A percentile compares a stretch with the other conserved stretches of the same genome.
Evolutionary conservation across 2,797 vertebrate species (phyloP).

Genomic region (Falco novaeseelandiae): DNA sequence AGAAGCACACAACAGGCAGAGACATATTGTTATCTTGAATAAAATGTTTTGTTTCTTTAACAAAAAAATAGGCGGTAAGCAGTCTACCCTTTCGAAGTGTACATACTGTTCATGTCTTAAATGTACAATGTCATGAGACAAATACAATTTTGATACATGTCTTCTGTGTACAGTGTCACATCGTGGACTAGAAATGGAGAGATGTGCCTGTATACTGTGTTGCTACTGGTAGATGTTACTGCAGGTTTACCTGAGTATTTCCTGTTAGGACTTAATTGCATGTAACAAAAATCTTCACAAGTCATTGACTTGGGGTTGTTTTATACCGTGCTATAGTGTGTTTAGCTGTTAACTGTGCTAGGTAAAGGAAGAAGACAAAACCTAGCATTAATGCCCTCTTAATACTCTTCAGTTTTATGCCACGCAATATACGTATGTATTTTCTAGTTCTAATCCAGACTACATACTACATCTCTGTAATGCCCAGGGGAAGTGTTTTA

Average conservation of each 20-base stretch:
- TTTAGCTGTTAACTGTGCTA: not conserved
- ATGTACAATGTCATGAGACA: not conserved
- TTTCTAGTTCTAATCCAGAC: not conserved
- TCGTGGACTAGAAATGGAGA: not conserved
- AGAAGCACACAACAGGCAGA: not conserved
- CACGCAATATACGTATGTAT: not conserved
- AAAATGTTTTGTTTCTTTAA: not conserved
- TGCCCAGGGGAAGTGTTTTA: not conserved
- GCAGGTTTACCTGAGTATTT: not conserved
- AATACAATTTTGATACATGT: not conserved
- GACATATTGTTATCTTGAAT: not conserved
- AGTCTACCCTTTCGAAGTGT: not conserved
- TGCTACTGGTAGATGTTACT: not conserved
- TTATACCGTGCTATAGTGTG: not conserved
- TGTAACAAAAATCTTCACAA: not conserved
- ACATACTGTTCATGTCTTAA: not conserved
- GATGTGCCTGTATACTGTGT: rapidly evolving
- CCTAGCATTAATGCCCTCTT: not conserved
- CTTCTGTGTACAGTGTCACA: not conserved
- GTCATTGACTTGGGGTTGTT: not conserved
- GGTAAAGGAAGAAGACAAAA: not conserved
- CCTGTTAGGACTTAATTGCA: not conserved
- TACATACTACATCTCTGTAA: not conserved
- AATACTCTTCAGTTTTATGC: not conserved
- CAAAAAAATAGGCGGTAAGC: not conserved